Evolutionary conservation across 2,113 vertebrate genomes (phyloP).

Genomic region (Clarias magur): DNA sequence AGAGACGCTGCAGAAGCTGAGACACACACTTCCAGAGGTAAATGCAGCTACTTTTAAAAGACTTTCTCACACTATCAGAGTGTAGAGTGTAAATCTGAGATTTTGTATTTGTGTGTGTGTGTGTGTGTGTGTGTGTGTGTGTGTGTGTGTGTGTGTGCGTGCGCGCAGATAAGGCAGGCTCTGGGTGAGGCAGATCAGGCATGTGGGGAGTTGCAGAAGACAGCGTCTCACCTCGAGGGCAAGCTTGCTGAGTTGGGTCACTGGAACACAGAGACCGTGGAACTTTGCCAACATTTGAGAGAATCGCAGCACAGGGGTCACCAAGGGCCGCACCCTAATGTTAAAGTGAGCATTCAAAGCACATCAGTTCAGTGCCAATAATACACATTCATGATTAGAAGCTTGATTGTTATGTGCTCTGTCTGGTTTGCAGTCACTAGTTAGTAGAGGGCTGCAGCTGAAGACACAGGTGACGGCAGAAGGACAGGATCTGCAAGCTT

Average conservation of each 20-base stretch:
- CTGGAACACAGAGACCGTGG: slow-evolving; percentile 62
- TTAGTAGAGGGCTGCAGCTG: slow-evolving; percentile 68
- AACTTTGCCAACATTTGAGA: slow-evolving; percentile 53
- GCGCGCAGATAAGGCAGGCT: slow-evolving; percentile 49
- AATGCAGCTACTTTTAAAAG: not conserved
- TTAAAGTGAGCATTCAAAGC: slow-evolving; percentile 50
- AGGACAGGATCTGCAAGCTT: slow-evolving; percentile 65
- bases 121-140: slow-evolving; percentile 5
- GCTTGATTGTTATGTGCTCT: not conserved
- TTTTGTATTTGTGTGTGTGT: not conserved
- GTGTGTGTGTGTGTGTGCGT: not conserved
- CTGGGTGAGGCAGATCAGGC: slow-evolving; percentile 53
- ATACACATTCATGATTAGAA: not conserved
- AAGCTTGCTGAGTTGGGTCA: slow-evolving; percentile 60
- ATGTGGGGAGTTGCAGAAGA: slow-evolving; percentile 60
- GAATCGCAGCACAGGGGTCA: slow-evolving; percentile 33
- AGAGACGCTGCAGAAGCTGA: slow-evolving; percentile 50
- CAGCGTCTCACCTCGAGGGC: slow-evolving; percentile 58
- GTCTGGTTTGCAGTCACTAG: slow-evolving; percentile 63
- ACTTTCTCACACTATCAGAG: not conserved
- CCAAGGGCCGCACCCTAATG: slow-evolving; percentile 18
- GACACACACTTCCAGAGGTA: slow-evolving; percentile 60
- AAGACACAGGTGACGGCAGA: slow-evolving; percentile 67
- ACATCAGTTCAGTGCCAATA: not conserved
- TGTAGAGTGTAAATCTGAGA: too few species aligned